Percentiles rank a stretch among this genome's conserved stretches.
phyloP scores from a whole-genome alignment of 2,113 vertebrate genomes.

The Oceanites oceanicus region DNA sequence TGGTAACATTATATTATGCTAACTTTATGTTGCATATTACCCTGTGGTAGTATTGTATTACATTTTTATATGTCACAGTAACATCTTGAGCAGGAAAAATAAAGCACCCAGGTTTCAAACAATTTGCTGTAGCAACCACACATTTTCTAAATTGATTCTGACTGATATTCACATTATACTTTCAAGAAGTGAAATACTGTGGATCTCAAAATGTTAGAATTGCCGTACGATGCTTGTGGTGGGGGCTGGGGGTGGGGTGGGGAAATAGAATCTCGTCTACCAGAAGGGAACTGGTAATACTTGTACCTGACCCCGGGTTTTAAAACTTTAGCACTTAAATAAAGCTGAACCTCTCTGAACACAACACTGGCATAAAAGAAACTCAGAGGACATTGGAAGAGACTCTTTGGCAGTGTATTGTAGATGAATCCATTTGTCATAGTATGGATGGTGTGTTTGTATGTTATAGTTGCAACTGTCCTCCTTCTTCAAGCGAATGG shows the following conservation, averaged over 20 bases:
- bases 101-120: neutral
- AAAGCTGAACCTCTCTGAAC: neutral
- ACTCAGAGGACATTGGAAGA: neutral
- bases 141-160: neutral
- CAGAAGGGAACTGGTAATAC: neutral
- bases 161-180: neutral
- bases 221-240: accelerated
- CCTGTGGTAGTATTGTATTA: neutral
- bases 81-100: neutral
- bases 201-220: neutral
- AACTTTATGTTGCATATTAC: neutral
- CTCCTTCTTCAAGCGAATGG: neutral
- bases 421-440: neutral
- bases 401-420: neutral
- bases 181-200: neutral
- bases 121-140: neutral
- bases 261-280: neutral
- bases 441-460: neutral
- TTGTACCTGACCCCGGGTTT: neutral
- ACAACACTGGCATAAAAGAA: neutral
- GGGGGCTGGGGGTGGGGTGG: accelerated
- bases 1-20: neutral
- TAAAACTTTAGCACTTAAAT: neutral
- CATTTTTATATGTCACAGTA: neutral
- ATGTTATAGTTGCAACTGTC: neutral